Conservation (phyloP, 2,113 vertebrate genomes). For the Hoplias malabaricus region DNA sequence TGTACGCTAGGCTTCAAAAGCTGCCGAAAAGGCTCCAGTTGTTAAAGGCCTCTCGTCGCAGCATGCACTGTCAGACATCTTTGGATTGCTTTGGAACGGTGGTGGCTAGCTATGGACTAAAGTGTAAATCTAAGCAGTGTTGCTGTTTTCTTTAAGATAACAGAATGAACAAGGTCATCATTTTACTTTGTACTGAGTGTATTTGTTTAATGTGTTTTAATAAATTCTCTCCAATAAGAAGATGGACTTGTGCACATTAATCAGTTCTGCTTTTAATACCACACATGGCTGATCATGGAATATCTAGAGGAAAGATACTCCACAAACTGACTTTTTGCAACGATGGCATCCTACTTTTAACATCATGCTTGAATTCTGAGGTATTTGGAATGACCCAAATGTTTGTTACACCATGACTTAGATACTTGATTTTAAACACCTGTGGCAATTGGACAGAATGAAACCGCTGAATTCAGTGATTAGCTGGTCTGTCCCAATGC, state of each 20-base stretch:
- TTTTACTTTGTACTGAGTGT: conserved; percentile 82
- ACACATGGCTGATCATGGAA: no score
- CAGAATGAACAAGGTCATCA: conserved; percentile 60
- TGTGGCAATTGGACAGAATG: no score
- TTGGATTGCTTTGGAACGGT: conserved; percentile 60
- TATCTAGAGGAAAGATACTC: no score
- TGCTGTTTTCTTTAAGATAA: conserved; percentile 40
- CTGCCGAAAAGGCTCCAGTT: conserved; percentile 69
- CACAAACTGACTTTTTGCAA: no score
- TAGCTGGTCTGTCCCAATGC: no score
- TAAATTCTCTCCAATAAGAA: conserved; percentile 76
- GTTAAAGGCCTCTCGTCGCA: conserved; percentile 71
- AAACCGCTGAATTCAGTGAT: no score
- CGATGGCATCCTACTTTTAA: no score
- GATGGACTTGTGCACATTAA: background rate
- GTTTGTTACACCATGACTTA: no score
- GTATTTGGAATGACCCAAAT: no score
- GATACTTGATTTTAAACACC: no score
- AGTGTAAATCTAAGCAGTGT: conserved; percentile 35
- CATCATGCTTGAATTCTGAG: no score
- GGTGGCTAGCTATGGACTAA: conserved; percentile 29
- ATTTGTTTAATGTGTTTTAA: conserved; percentile 85
- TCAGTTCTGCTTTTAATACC: no score
- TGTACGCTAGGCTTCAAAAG: conserved; percentile 78
- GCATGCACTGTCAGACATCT: conserved; percentile 72